phyloP scores from a whole-genome alignment of 2,797 vertebrate genomes.

The Pseudocheirus occidentalis region DNA sequence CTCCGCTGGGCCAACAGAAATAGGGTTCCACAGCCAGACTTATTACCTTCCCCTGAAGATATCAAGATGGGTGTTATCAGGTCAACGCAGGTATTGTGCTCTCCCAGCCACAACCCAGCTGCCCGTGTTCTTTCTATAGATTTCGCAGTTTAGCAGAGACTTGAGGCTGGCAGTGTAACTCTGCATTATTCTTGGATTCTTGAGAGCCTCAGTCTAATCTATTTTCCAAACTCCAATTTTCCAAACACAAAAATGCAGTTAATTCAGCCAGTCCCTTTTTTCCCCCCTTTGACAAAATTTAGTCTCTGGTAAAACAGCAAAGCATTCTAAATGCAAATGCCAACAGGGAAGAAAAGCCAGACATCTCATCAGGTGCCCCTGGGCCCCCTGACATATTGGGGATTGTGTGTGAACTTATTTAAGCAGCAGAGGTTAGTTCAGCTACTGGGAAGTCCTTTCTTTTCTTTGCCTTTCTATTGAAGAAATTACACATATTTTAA shows the following conservation, averaged over 20 bases:
- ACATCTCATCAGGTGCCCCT: conserved; percentile 62
- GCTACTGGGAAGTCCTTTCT: conserved; percentile 48
- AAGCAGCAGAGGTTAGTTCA: conserved; percentile 54
- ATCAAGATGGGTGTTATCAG: conserved; percentile 84
- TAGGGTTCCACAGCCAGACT: conserved; percentile 80
- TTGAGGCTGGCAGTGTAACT: conserved; percentile 41
- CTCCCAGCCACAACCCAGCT: conserved; percentile 75
- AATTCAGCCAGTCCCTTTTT: conserved; percentile 55
- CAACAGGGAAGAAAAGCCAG: conserved; percentile 54
- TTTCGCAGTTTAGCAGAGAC: conserved; percentile 70
- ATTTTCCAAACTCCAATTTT: conserved; percentile 77
- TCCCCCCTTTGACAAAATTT: conserved; percentile 63
- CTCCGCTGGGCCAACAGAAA: conserved; percentile 81
- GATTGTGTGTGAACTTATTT: conserved; percentile 71
- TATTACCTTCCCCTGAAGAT: conserved; percentile 83
- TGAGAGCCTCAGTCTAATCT: conserved; percentile 61
- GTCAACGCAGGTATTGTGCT: conserved; percentile 82
- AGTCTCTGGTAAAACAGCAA: conserved; percentile 71
- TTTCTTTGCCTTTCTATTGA: conserved; percentile 54
- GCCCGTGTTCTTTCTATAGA: conserved; percentile 73
- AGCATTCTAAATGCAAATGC: conserved; percentile 80
- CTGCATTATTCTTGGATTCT: conserved; percentile 65
- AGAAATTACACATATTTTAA: conserved; percentile 68
- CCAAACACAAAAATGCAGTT: conserved; percentile 69
- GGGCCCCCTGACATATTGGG: conserved; percentile 44